Evolutionary conservation across 2,888 invertebrate genomes (phyloP).

Genomic region (Drosophila tripunctata): DNA sequence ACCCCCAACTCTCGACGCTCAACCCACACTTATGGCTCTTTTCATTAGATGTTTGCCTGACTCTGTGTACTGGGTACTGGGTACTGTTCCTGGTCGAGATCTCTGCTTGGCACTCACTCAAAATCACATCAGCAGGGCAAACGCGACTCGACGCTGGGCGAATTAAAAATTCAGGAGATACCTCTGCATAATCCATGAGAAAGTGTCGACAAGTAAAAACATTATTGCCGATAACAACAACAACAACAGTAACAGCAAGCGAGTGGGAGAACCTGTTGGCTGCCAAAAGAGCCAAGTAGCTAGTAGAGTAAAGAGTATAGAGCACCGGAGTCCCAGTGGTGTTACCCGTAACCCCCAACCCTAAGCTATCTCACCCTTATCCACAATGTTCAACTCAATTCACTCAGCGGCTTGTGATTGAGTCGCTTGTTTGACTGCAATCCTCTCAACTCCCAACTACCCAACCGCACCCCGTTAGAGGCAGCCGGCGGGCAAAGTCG

Average conservation of each 20-base stretch:
- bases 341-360: constrained; percentile 12
- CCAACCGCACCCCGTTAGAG: background rate
- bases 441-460: background rate
- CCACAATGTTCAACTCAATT: constrained; percentile 29
- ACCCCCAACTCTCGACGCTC: background rate
- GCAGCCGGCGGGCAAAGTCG: constrained; percentile 48
- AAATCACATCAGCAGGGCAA: constrained; percentile 58
- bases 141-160: constrained; percentile 65
- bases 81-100: constrained; percentile 7
- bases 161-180: constrained; percentile 82
- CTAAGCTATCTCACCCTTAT: constrained; percentile 9
- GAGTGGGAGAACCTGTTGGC: constrained; percentile 70
- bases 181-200: constrained; percentile 83
- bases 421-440: constrained; percentile 72
- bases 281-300: constrained; percentile 37
- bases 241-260: constrained; percentile 1
- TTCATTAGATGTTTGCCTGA: constrained; percentile 65
- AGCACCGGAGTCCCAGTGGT: constrained; percentile 37
- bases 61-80: no score
- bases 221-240: constrained; percentile 71
- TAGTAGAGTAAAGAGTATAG: constrained; percentile 14
- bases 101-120: constrained; percentile 33
- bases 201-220: constrained; percentile 80
- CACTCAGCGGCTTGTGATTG: constrained; percentile 67
- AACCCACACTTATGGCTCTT: constrained; percentile 45